phyloP scores from a whole-genome alignment of 2,797 vertebrate genomes.

The Pseudocheirus occidentalis region DNA sequence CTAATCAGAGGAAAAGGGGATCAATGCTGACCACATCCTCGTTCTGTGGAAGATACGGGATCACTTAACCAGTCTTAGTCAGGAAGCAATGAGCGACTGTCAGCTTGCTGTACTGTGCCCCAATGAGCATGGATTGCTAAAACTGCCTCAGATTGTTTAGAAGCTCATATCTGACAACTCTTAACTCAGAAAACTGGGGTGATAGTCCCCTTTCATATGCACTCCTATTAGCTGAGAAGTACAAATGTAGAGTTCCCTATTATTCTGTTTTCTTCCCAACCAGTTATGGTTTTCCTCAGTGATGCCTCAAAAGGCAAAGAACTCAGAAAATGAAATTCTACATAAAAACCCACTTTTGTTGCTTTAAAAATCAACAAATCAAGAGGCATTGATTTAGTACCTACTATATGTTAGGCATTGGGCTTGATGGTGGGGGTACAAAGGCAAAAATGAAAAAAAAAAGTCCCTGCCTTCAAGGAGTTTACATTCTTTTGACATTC shows the following conservation, averaged over 20 bases:
- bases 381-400: not conserved
- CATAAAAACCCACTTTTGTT: not conserved
- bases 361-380: not conserved
- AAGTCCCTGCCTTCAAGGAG: not conserved
- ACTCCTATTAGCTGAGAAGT: not conserved
- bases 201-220: not conserved
- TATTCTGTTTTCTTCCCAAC: not conserved
- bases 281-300: not conserved
- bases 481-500: not conserved
- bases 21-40: not conserved
- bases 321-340: not conserved
- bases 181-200: not conserved
- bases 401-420: not conserved
- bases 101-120: not conserved
- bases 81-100: not conserved
- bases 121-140: not conserved
- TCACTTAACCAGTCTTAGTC: too few species aligned
- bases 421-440: not conserved
- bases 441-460: not conserved
- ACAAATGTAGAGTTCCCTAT: not conserved
- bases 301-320: not conserved
- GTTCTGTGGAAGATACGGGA: accelerated
- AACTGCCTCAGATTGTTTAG: accelerated
- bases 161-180: not conserved
- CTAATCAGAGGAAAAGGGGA: not conserved